Conservation (phyloP, 2,888 invertebrate species). For the Napeogenes inachia region DNA sequence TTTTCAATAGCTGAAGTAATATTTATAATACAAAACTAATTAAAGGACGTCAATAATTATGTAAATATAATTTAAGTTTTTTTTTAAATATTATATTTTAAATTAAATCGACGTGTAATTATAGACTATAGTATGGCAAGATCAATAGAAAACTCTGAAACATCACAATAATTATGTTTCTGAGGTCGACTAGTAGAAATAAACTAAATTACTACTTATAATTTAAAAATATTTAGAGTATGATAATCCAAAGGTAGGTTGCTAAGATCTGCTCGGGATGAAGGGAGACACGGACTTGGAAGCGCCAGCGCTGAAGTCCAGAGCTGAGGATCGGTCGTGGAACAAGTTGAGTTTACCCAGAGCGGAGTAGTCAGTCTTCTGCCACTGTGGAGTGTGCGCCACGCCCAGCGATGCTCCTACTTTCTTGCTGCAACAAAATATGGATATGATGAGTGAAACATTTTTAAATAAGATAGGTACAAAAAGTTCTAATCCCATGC, state of each 20-base stretch:
- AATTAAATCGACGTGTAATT: too few species aligned
- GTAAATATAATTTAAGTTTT: too few species aligned
- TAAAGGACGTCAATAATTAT: too few species aligned
- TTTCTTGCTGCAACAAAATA: constrained; percentile 38
- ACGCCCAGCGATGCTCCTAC: constrained; percentile 39
- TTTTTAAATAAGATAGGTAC: too few species aligned
- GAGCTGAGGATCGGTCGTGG: constrained; percentile 35
- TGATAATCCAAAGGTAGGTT: constrained; percentile 33
- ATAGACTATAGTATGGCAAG: too few species aligned
- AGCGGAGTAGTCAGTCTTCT: constrained; percentile 40
- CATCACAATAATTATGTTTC: too few species aligned
- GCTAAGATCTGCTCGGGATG: constrained; percentile 37
- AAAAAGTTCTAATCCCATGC: too few species aligned
- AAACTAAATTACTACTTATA: background rate
- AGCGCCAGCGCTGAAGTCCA: constrained; percentile 41
- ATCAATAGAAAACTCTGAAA: too few species aligned
- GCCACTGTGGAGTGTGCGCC: constrained; percentile 37
- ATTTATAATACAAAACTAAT: too few species aligned
- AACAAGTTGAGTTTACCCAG: constrained; percentile 44
- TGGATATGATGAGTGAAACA: background rate
- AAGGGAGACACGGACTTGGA: constrained; percentile 38
- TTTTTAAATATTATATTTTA: too few species aligned
- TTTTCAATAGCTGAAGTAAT: too few species aligned
- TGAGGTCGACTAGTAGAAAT: too few species aligned
- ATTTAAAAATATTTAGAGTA: constrained; percentile 31